Percentiles rank a stretch among this genome's conserved stretches.
Conservation (phyloP, 2,797 vertebrate genomes). For the Galagoides demidoff region DNA sequence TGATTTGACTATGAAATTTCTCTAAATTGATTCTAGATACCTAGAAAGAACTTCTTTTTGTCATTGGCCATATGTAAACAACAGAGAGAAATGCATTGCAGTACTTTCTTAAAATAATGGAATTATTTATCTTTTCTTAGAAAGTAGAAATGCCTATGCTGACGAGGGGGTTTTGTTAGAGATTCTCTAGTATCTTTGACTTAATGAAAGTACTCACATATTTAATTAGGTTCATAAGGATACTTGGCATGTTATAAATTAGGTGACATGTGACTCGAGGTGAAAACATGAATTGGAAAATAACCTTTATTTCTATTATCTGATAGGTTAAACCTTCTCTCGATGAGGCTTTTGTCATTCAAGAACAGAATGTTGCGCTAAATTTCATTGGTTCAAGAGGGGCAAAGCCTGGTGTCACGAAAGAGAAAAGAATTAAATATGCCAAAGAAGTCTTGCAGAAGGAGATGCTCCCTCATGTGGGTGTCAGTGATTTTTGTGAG, state of each 20-base stretch:
- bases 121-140: slow-evolving; percentile 45
- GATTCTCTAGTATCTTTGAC: not conserved
- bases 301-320: slow-evolving; percentile 64
- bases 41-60: slow-evolving; percentile 47
- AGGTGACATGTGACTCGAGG: not conserved
- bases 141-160: not conserved
- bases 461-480: slow-evolving; percentile 98
- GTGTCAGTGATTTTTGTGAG: slow-evolving; percentile 99
- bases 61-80: not conserved
- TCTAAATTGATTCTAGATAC: slow-evolving; percentile 33
- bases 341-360: slow-evolving; percentile 98
- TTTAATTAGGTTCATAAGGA: not conserved
- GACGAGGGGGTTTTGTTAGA: slow-evolving; percentile 29
- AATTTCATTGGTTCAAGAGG: slow-evolving; percentile 99
- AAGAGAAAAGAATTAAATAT: slow-evolving; percentile 98
- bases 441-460: slow-evolving; percentile 99
- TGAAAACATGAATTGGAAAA: slow-evolving; percentile 44
- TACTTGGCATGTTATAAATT: slow-evolving; percentile 44
- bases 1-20: slow-evolving; percentile 24
- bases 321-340: slow-evolving; percentile 96
- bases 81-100: too few relatives aligned
- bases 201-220: slow-evolving; percentile 32
- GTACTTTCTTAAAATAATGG: not conserved
- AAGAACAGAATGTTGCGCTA: slow-evolving; percentile 98
- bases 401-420: slow-evolving; percentile 98